phyloP scores from a whole-genome alignment of 2,888 invertebrate species.

The Erynnis tages region DNA sequence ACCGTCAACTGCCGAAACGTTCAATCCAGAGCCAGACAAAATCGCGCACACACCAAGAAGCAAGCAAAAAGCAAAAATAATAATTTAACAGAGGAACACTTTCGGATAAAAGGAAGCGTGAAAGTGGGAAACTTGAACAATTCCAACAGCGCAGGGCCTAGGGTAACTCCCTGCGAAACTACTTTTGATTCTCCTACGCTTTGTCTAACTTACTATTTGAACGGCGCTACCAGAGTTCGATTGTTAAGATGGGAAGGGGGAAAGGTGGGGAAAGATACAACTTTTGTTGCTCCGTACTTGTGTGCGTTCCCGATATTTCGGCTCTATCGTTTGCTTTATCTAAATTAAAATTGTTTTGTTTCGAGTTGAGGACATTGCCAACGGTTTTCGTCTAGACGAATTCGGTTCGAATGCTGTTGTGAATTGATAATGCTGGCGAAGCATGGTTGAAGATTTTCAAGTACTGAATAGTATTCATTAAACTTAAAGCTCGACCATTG shows the following conservation, averaged over 20 bases:
- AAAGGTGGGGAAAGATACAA: conserved; percentile 46
- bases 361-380: conserved; percentile 31
- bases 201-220: conserved; percentile 76
- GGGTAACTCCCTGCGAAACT: conserved; percentile 64
- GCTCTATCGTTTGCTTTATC: conserved; percentile 46
- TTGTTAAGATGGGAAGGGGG: conserved; percentile 47
- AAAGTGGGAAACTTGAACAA: conserved; percentile 74
- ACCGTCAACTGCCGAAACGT: conserved; percentile 41
- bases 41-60: conserved; percentile 60
- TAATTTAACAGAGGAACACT: conserved; percentile 73
- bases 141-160: conserved; percentile 62
- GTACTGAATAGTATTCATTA: no score
- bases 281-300: conserved; percentile 43
- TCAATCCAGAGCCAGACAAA: conserved; percentile 43
- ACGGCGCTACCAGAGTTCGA: conserved; percentile 56
- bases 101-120: conserved; percentile 73
- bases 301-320: conserved; percentile 36
- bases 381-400: conserved; percentile 42
- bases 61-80: conserved; percentile 64
- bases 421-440: no score
- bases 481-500: no score
- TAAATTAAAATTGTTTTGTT: conserved; percentile 53
- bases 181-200: conserved; percentile 68
- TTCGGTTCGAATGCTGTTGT: no score
- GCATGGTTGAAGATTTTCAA: no score